These are phyloP conservation scores for Drosophila mauritiana DNA, from an alignment of 1,140 invertebrate species.

Conservation along the genomic window DNA sequence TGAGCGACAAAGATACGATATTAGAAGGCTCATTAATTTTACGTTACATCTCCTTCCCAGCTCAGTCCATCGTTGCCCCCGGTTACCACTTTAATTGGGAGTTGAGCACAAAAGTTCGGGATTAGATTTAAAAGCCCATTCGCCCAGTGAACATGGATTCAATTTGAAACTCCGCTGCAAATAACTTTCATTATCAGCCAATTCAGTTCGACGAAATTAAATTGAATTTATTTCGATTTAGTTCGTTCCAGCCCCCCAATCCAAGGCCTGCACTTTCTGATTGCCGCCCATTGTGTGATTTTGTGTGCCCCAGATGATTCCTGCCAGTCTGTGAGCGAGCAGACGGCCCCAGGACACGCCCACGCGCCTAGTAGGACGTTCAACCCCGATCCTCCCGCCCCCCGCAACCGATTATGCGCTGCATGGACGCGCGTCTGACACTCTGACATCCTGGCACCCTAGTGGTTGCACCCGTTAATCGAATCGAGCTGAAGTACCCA, in stretches of 20 bases:
- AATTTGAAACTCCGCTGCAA: slow-evolving; percentile 10
- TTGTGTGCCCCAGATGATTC: slow-evolving; percentile 15
- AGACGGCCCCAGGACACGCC: slow-evolving; percentile 37
- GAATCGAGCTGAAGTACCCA: neutral
- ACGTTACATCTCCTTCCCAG: neutral
- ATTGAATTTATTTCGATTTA: slow-evolving; percentile 39
- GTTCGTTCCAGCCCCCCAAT: slow-evolving; percentile 3
- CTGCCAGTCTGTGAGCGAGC: slow-evolving; percentile 15
- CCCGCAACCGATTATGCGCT: slow-evolving; percentile 39
- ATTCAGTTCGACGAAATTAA: slow-evolving; percentile 36
- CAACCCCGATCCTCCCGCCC: slow-evolving; percentile 3
- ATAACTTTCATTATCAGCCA: slow-evolving; percentile 40
- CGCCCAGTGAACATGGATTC: slow-evolving; percentile 15
- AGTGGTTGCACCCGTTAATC: slow-evolving; percentile 28
- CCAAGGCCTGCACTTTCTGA: slow-evolving; percentile 47
- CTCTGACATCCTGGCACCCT: slow-evolving; percentile 33
- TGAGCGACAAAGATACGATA: neutral
- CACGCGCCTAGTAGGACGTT: slow-evolving; percentile 28
- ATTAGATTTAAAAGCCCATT: slow-evolving; percentile 21
- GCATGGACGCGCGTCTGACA: slow-evolving; percentile 44
- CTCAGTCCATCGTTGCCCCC: neutral
- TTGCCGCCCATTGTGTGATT: slow-evolving; percentile 39
- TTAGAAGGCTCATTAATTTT: neutral
- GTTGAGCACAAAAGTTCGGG: neutral
- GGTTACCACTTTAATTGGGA: slow-evolving; percentile 30